Evolutionary conservation across 2,797 vertebrate species (phyloP).

Genomic region (Cossypha heuglini): DNA sequence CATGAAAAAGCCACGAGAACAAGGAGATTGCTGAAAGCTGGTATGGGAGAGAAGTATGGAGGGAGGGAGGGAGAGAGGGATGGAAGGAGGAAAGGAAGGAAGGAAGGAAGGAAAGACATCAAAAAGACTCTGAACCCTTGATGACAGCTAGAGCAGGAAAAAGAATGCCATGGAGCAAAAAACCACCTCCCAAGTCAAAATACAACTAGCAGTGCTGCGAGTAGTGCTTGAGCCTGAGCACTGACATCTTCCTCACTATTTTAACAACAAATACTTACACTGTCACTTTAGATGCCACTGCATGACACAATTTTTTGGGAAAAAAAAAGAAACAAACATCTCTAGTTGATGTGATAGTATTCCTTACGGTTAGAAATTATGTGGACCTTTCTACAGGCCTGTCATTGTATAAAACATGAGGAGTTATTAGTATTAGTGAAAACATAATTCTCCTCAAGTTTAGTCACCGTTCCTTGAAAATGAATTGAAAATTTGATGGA

Average conservation of each 20-base stretch:
- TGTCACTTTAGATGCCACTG: neutral
- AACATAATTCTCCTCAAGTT: neutral
- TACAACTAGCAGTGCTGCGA: neutral
- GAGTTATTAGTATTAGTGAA: neutral
- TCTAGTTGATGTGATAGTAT: neutral
- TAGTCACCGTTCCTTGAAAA: neutral
- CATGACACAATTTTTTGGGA: neutral
- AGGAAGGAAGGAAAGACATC: neutral
- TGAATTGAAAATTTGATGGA: neutral
- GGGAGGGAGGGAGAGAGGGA: too few species aligned
- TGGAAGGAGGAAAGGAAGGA: rapidly evolving
- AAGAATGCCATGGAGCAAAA: neutral
- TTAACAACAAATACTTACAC: neutral
- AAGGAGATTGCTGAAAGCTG: neutral
- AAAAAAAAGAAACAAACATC: neutral
- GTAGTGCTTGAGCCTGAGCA: neutral
- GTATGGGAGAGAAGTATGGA: neutral
- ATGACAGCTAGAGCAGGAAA: neutral
- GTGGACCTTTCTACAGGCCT: neutral
- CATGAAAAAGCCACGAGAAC: neutral
- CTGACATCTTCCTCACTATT: neutral
- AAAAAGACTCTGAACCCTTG: neutral
- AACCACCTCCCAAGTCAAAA: neutral
- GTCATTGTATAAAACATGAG: neutral
- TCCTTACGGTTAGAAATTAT: neutral